These are phyloP conservation scores for Orthosia gracilis DNA, from an alignment of 2,888 invertebrate genomes.

Conservation along the genomic window DNA sequence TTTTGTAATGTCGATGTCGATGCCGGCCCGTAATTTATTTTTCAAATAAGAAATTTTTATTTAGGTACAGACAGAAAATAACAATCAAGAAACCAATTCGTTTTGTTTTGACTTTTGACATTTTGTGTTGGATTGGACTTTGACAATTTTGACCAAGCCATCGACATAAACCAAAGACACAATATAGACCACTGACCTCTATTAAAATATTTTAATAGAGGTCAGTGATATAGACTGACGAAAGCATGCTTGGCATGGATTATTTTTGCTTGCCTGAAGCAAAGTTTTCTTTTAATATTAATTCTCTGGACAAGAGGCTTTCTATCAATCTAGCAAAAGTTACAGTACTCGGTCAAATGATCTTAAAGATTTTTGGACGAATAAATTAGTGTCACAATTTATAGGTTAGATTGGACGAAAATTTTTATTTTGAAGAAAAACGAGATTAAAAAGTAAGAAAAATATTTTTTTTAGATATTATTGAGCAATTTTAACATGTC, in stretches of 20 bases:
- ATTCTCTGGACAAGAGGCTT: slow-evolving; percentile 2
- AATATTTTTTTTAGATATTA: neutral
- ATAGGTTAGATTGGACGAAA: slow-evolving; percentile 49
- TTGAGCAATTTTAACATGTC: neutral
- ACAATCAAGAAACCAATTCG: too few relatives aligned
- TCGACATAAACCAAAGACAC: neutral
- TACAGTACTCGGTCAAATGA: neutral
- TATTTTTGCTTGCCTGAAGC: neutral
- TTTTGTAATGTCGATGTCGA: neutral
- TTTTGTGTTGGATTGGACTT: neutral
- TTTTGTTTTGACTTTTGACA: slow-evolving; percentile 31
- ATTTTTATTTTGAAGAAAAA: slow-evolving; percentile 38
- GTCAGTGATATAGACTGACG: neutral
- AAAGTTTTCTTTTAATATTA: neutral
- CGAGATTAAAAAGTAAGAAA: slow-evolving; percentile 47
- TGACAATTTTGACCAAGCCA: neutral
- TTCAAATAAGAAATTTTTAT: neutral
- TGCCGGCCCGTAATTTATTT: neutral
- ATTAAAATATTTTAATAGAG: too few relatives aligned
- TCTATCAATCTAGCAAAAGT: neutral
- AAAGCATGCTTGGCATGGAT: neutral
- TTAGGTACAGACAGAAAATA: neutral
- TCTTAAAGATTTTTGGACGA: slow-evolving; percentile 46
- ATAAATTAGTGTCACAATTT: slow-evolving; percentile 49
- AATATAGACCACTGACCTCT: too few relatives aligned